Conservation (phyloP, 2,797 vertebrate genomes). For the Todus mexicanus region DNA sequence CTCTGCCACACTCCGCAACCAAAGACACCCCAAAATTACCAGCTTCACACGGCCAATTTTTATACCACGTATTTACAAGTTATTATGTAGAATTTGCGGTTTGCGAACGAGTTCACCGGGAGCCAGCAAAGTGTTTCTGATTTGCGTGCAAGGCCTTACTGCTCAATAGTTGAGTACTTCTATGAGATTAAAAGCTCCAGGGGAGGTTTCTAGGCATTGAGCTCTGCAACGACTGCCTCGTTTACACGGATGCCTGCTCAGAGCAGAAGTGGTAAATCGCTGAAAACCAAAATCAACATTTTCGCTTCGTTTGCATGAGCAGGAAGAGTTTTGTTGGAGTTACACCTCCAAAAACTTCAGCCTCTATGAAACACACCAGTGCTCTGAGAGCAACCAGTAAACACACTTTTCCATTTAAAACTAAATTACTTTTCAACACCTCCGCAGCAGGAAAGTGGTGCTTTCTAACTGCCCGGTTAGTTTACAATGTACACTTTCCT, state of each 20-base stretch:
- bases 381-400: not conserved
- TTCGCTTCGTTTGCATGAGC: not conserved
- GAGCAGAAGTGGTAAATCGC: not conserved
- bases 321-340: not conserved
- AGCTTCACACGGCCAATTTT: not conserved
- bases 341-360: not conserved
- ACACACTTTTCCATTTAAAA: not conserved
- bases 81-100: not conserved
- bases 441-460: not conserved
- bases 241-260: not conserved
- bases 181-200: not conserved
- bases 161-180: not conserved
- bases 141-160: not conserved
- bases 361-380: not conserved
- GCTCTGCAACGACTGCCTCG: not conserved
- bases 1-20: not conserved
- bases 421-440: not conserved
- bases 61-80: not conserved
- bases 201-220: not conserved
- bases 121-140: not conserved
- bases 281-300: not conserved
- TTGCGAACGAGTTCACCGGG: no score
- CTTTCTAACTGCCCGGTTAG: not conserved
- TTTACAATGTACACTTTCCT: not conserved
- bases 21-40: not conserved